Conservation (phyloP, 2,797 vertebrate species). For the Oreonectes daqikongensis region DNA sequence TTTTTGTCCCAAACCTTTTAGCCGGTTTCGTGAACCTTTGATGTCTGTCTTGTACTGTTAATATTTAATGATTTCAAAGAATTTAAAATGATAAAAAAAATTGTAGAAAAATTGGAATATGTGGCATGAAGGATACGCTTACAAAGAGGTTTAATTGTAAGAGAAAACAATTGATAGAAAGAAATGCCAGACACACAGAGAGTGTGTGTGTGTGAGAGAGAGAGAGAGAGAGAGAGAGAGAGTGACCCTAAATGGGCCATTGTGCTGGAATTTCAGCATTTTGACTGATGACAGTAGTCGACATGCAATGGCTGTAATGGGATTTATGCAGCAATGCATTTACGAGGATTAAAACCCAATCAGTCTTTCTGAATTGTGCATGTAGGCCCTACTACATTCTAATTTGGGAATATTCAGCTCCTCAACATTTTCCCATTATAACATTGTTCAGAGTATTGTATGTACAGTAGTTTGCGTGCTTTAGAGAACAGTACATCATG, state of each 20-base stretch:
- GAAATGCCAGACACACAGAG: constrained; percentile 1
- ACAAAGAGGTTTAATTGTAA: background rate
- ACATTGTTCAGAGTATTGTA: background rate
- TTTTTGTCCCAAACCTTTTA: background rate
- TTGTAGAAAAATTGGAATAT: background rate
- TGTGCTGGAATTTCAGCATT: constrained; percentile 24
- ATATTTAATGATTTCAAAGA: background rate
- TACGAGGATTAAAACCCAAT: constrained; percentile 46
- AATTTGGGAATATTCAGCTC: constrained; percentile 11
- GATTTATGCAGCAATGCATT: constrained; percentile 46
- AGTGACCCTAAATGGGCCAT: constrained; percentile 7
- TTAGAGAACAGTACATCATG: background rate
- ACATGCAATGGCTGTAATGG: constrained; percentile 45
- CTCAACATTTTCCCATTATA: background rate
- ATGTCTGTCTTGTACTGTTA: background rate
- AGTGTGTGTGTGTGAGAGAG: background rate
- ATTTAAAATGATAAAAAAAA: background rate
- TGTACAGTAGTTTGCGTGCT: background rate
- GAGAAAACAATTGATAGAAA: background rate
- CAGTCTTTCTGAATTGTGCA: constrained; percentile 25
- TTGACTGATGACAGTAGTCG: constrained; percentile 38
- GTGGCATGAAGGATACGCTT: background rate
- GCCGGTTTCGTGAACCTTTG: background rate
- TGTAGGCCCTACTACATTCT: constrained; percentile 16
- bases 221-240: background rate